These are phyloP conservation scores for Megaleporinus macrocephalus DNA, from an alignment of 2,113 vertebrate species.

Conservation along the genomic window DNA sequence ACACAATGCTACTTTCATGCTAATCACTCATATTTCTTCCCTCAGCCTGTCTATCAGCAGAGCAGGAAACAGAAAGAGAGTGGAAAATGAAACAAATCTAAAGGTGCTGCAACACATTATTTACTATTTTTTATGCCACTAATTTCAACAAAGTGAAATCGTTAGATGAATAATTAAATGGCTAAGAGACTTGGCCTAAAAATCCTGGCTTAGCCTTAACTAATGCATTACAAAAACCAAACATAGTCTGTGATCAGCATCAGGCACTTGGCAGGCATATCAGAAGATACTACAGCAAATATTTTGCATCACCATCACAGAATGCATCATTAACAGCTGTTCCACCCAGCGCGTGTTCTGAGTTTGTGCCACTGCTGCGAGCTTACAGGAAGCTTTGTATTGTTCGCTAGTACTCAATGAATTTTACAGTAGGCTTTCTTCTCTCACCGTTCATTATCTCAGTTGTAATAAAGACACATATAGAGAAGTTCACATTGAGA, in stretches of 20 bases:
- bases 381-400: not conserved
- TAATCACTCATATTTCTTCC: conserved; percentile 30
- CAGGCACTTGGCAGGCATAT: not conserved
- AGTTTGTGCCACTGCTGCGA: not conserved
- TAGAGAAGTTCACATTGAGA: not conserved
- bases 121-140: not conserved
- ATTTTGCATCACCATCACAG: not conserved
- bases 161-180: not conserved
- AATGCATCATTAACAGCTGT: conserved; percentile 5
- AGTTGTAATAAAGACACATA: not conserved
- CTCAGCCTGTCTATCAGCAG: not conserved
- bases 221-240: conserved; percentile 5
- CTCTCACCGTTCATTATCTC: not conserved
- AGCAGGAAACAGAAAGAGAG: not conserved
- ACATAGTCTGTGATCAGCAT: not conserved
- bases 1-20: not conserved
- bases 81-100: not conserved
- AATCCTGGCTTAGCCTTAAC: not conserved
- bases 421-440: not conserved
- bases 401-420: not conserved
- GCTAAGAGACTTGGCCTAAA: not conserved
- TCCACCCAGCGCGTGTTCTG: not conserved
- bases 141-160: not conserved
- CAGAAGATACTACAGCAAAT: not conserved
- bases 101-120: not conserved